Base-by-base conservation (phyloP, 2,797 vertebrate genomes). In the Hemibagrus guttatus region DNA sequence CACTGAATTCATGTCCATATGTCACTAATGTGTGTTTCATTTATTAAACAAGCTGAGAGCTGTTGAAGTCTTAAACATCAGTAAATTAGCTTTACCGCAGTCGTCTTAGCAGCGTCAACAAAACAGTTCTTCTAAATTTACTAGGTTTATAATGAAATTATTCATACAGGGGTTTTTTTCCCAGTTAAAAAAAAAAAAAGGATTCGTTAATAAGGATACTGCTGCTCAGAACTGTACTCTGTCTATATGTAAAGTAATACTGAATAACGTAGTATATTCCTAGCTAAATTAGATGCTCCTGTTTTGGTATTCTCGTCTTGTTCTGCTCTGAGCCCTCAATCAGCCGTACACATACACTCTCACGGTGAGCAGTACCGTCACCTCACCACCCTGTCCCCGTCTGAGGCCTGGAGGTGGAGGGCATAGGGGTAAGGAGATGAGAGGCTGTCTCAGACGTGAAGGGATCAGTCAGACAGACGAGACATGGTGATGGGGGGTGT, bases 341-440 rank as follows among this genome's bases (percentile, higher is more conserved):
- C 76, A 83, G 31, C 75, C 2, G 31, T 85, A 87, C 86, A 90
- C 87, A 87, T 69, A 63, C 84, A 84, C n/a, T 23, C 81, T 52
- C 76, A 75, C 85, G 88, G 86, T 87, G 83, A 87, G 84, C 31
- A 12, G 69, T 68, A 78, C 86, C 89, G 90, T 91, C 90, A 88
- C 31, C 61, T 64, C 64, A 71, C 8, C 4, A n/a, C 72, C 26
- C n/a, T 26, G 82, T 69, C 74, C 75, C 54, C 12, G 52, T 58
- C 86, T 87, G 83, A 42, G 39, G 69, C 81, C 68, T 74, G 54
- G 52, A 76, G 52, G 74, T 49, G 81, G 84, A 31, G 78, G 81
- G 84, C 17, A 46, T 14, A 64, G 85, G 81, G 59, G 71, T 78
- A 58, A 28, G 78, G 31, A 23, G 39, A 28, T 31, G 59, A 28